Percentiles rank a stretch among this genome's conserved stretches.
Conservation (phyloP, 2,888 invertebrate genomes). For the Sialis fuliginosa region DNA sequence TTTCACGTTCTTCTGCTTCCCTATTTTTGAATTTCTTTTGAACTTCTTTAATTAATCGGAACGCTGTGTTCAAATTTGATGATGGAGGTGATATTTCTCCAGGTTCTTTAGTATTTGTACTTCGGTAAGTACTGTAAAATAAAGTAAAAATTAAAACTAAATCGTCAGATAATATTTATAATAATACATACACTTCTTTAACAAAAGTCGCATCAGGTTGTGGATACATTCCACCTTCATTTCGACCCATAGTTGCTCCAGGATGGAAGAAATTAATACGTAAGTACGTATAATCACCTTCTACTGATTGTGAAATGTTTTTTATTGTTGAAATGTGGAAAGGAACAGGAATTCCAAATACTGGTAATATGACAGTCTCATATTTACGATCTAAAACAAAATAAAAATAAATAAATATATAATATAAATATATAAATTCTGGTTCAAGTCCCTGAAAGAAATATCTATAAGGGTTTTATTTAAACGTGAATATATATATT, state of each 20-base stretch:
- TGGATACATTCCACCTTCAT: conserved; percentile 79
- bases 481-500: too few species aligned
- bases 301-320: conserved; percentile 95
- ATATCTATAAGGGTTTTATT: too few species aligned
- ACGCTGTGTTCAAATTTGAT: conserved; percentile 89
- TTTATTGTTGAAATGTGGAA: conserved; percentile 99
- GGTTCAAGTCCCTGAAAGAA: too few species aligned
- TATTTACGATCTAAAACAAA: conserved; percentile 69
- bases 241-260: conserved; percentile 87
- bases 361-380: conserved; percentile 94
- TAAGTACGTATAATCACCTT: conserved; percentile 97
- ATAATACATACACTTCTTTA: conserved; percentile 76
- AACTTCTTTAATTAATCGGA: conserved; percentile 88
- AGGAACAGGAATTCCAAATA: conserved; percentile 91
- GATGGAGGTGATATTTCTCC: conserved; percentile 90
- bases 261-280: conserved; percentile 98
- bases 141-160: not conserved
- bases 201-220: conserved; percentile 94
- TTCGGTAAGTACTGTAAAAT: conserved; percentile 69
- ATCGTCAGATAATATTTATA: not conserved
- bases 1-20: conserved; percentile 96
- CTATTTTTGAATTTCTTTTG: conserved; percentile 97
- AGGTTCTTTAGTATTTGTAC: conserved; percentile 93
- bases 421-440: not conserved
- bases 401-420: conserved; percentile 2